A percentile compares a stretch with the other conserved stretches of the same genome.
phyloP scores from a whole-genome alignment of 2,797 vertebrate genomes.

The Sebastes steindachneri region DNA sequence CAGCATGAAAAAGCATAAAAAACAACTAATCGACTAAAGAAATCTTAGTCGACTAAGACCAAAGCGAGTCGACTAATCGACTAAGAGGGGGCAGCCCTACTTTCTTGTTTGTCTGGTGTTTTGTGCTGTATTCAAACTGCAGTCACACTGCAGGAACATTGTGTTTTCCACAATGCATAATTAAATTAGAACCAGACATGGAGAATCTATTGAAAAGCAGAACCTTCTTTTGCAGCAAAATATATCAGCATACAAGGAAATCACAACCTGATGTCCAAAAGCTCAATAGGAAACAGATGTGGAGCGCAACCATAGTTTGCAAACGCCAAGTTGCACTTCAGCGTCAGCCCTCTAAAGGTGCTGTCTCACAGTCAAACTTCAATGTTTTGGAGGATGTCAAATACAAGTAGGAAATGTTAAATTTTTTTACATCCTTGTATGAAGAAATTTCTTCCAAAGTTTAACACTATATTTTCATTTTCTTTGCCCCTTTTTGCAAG shows the following conservation, averaged over 20 bases:
- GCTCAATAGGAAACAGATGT: slow-evolving; percentile 38
- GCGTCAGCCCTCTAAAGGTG: slow-evolving; percentile 21
- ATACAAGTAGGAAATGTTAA: neutral
- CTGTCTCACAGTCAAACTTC: slow-evolving; percentile 8
- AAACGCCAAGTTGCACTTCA: slow-evolving; percentile 21
- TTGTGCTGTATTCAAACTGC: neutral
- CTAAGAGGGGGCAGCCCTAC: neutral
- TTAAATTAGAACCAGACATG: neutral
- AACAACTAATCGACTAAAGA: too few relatives aligned
- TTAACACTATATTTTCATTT: neutral
- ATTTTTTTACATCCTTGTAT: neutral
- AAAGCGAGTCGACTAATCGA: too few relatives aligned
- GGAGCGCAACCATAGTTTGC: neutral
- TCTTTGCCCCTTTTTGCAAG: neutral
- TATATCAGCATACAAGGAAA: slow-evolving; percentile 30
- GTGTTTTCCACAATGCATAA: neutral
- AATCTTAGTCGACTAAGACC: too few relatives aligned
- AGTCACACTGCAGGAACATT: slow-evolving; percentile 1
- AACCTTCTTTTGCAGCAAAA: slow-evolving; percentile 38
- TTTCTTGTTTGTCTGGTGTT: neutral
- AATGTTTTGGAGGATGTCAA: neutral
- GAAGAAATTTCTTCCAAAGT: neutral
- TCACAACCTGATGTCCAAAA: slow-evolving; percentile 24
- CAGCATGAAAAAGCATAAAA: too few relatives aligned
- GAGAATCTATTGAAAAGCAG: neutral